Base-by-base conservation (phyloP, 53 echinoderm and acorn worm species). In the Actinopyga echinites region DNA sequence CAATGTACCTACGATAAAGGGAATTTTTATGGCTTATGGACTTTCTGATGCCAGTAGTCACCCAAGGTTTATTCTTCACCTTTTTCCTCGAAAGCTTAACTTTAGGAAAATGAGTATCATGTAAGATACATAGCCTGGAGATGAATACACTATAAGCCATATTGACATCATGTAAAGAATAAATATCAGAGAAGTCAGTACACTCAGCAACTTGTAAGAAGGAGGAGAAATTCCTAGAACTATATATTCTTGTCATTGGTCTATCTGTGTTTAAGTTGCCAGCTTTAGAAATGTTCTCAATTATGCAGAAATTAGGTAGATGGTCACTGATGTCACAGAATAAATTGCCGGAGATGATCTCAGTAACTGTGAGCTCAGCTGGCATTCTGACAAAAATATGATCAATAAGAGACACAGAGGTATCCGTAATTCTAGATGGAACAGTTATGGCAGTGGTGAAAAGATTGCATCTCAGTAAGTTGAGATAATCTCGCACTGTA, bases 321-420 rank as follows among this genome's bases (percentile, higher is more conserved):
- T 65, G 66, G 17, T 11, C 66, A 1, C 30, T 58, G 6, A 2
- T 37, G 37, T 37, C 37, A 37, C 37, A 37, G 7, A 37, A 37
- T 37, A 37, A 37, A 7, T 37, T 37, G 37, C 37, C 37, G 7
- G 37, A 37, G 37, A 37, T 37, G 7, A 37, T 37, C 37, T 37
- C 37, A 7, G 4, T 37, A 5, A 7, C 7, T 37, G 37, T 5
- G 37, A 37, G 71, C 19, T 21, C 71, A 71, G 40, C 21, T 38
- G 73, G 21, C 73, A 71, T 19, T 21, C 73, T 19, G 5, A 71
- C 65, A 38, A 71, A 21, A 36, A 71, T 71, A 43, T 71, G 73
- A 19, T 43, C 23, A 20, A 42, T 71, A 7, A 71, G 73, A 37
- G 38, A 71, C 21, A 71, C 9, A 42, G 43, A 13, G 11, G 17